phyloP scores from a whole-genome alignment of 2,113 vertebrate genomes.

The Elanoides forficatus region DNA sequence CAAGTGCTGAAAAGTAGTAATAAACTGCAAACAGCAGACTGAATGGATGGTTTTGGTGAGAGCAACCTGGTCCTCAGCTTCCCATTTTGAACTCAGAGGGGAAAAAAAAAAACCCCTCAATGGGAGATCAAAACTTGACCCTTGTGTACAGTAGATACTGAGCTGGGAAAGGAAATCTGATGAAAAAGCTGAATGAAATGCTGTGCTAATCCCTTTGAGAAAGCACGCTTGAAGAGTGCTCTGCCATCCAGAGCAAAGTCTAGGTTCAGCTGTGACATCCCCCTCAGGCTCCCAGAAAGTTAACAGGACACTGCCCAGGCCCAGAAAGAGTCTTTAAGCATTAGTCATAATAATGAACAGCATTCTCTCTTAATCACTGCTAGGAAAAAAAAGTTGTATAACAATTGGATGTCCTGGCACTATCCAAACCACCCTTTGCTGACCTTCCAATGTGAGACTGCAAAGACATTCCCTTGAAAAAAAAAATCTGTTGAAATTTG shows the following conservation, averaged over 20 bases:
- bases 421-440: constrained; percentile 36
- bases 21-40: background rate
- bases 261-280: constrained; percentile 53
- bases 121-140: constrained; percentile 34
- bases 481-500: background rate
- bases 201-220: constrained; percentile 59
- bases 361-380: constrained; percentile 63
- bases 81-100: background rate
- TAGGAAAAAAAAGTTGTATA: constrained; percentile 26
- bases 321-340: constrained; percentile 56
- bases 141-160: constrained; percentile 41
- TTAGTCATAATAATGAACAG: constrained; percentile 60
- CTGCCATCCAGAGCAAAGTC: constrained; percentile 68
- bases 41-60: background rate
- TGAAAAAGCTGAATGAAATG: constrained; percentile 70
- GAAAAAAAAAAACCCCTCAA: background rate
- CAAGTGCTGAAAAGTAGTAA: constrained; percentile 11
- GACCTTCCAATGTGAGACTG: background rate
- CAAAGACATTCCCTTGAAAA: background rate
- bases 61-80: constrained; percentile 3
- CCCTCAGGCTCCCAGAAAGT: constrained; percentile 60
- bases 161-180: constrained; percentile 48
- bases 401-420: constrained; percentile 38
- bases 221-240: constrained; percentile 64
- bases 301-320: constrained; percentile 42